Percentiles rank a stretch among this genome's conserved stretches.
These are phyloP conservation scores for Notarius lentiginosus DNA, from an alignment of 2,113 vertebrate genomes.

Conservation along the genomic window DNA sequence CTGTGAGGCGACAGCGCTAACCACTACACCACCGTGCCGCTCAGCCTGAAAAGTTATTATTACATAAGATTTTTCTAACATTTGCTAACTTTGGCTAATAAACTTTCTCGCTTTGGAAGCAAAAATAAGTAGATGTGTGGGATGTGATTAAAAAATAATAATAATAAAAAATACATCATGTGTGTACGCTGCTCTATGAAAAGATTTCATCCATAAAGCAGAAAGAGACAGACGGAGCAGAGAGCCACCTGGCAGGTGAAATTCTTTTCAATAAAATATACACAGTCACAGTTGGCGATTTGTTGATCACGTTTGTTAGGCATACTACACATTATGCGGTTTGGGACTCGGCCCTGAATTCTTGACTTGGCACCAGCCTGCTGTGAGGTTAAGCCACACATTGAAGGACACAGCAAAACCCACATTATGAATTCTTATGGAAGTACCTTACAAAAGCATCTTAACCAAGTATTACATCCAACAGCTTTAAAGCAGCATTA, in stretches of 20 bases:
- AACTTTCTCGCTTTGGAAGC: not conserved
- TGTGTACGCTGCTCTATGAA: not conserved
- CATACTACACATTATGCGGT: not conserved
- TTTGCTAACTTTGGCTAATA: not conserved
- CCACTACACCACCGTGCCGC: too few species aligned
- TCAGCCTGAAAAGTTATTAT: not conserved
- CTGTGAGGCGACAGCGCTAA: too few species aligned
- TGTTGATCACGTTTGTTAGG: not conserved
- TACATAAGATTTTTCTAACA: not conserved
- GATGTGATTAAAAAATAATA: not conserved
- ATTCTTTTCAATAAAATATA: not conserved
- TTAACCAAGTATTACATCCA: not conserved
- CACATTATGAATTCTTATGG: not conserved
- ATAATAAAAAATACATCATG: too few species aligned
- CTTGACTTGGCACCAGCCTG: not conserved
- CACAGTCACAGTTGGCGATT: not conserved
- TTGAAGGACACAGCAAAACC: not conserved
- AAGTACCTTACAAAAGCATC: not conserved
- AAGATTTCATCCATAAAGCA: not conserved
- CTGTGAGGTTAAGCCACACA: not conserved
- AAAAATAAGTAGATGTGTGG: not conserved
- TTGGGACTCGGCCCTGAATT: not conserved
- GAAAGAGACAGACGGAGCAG: not conserved
- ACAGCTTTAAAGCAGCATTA: not conserved
- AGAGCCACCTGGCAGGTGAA: not conserved